These are phyloP conservation scores for Galago senegalensis DNA, from an alignment of 2,797 vertebrate genomes.

Conservation along the genomic window DNA sequence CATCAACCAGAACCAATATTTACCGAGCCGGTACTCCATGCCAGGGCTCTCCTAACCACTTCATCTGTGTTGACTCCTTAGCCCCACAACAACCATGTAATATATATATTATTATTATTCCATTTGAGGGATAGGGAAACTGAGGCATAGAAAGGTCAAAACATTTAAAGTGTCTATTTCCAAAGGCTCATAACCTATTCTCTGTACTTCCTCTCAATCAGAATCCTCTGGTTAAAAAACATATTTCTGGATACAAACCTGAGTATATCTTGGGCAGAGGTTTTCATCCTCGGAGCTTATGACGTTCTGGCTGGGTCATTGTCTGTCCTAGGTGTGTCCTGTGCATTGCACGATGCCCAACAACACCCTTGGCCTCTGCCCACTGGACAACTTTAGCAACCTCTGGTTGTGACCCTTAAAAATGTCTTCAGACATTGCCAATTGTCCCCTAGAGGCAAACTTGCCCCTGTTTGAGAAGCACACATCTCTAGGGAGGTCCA, in stretches of 20 bases:
- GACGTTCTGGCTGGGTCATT: accelerated
- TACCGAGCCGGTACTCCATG: accelerated
- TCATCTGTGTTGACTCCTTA: accelerated
- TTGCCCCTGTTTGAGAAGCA: not conserved
- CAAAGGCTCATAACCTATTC: not conserved
- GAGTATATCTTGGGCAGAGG: not conserved
- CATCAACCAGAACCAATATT: not conserved
- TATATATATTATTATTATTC: not conserved
- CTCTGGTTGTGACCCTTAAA: not conserved
- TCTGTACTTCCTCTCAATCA: not conserved
- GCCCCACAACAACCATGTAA: not conserved
- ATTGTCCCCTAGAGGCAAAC: not conserved
- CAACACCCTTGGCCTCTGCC: not conserved
- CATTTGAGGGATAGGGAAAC: not conserved
- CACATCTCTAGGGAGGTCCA: not conserved
- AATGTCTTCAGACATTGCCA: not conserved
- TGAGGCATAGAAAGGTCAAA: not conserved
- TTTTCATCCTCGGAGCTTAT: not conserved
- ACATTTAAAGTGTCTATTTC: not conserved
- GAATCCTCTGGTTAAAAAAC: not conserved
- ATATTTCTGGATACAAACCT: not conserved
- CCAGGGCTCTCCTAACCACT: not conserved
- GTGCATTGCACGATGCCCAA: accelerated
- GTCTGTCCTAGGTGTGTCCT: accelerated
- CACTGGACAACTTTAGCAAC: accelerated